These are phyloP conservation scores for Lutjanus erythropterus DNA, from an alignment of 2,113 vertebrate genomes.

Conservation along the genomic window DNA sequence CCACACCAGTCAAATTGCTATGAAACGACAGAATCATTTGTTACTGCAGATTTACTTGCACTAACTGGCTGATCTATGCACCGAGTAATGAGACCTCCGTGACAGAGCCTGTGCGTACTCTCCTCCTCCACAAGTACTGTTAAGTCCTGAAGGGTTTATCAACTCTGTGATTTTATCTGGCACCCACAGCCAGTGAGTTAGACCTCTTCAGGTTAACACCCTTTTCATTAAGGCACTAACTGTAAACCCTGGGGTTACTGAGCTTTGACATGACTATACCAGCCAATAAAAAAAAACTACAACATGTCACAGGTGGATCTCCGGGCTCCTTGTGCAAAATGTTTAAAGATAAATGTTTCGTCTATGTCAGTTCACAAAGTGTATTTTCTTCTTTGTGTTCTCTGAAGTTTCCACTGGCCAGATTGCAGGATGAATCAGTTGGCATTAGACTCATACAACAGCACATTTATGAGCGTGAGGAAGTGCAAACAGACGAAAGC, in stretches of 20 bases:
- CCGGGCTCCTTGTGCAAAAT: constrained; percentile 7
- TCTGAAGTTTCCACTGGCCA: constrained; percentile 62
- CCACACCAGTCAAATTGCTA: neutral
- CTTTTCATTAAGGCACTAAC: constrained; percentile 14
- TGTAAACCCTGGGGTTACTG: constrained; percentile 31
- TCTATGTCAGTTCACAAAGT: constrained; percentile 38
- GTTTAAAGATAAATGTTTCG: constrained; percentile 8
- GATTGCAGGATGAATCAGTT: constrained; percentile 85
- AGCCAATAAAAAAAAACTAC: constrained; percentile 28
- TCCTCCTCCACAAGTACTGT: constrained; percentile 25
- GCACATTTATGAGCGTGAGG: constrained; percentile 83
- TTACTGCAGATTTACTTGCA: constrained; percentile 46
- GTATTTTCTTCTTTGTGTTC: constrained; percentile 62
- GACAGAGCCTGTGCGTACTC: neutral
- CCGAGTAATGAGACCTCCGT: constrained; percentile 37
- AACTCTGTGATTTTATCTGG: constrained; percentile 45
- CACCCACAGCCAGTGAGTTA: constrained; percentile 12
- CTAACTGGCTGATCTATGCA: constrained; percentile 67
- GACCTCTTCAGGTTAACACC: constrained; percentile 23
- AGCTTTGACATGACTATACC: constrained; percentile 34
- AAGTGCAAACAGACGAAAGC: constrained; percentile 83
- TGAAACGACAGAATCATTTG: neutral
- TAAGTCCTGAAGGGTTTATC: constrained; percentile 34
- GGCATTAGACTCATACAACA: constrained; percentile 83
- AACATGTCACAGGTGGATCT: neutral